Conservation (phyloP, 1,140 invertebrate species). For the Ostrea denselamellosa region DNA sequence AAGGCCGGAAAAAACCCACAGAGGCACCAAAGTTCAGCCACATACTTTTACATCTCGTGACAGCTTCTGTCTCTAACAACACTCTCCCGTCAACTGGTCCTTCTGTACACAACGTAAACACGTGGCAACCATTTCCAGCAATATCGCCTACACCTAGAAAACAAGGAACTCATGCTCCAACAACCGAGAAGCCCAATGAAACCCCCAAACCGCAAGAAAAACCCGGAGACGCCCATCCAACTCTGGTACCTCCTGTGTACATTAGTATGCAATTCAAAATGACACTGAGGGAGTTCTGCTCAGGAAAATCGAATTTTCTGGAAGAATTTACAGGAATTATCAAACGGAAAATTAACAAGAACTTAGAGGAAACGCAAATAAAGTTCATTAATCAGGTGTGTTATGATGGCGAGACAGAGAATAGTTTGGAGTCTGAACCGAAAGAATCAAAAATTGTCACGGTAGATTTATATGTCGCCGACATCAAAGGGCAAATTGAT, state of each 20-base stretch:
- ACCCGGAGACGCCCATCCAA: neutral
- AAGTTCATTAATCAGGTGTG: conserved; percentile 49
- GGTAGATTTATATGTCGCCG: conserved; percentile 67
- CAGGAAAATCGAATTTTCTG: conserved; percentile 57
- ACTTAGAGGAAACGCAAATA: conserved; percentile 57
- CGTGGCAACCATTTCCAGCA: neutral
- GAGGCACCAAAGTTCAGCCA: neutral
- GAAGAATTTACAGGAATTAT: conserved; percentile 64
- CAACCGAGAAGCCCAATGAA: neutral
- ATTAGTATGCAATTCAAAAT: conserved; percentile 65
- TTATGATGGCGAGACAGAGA: neutral
- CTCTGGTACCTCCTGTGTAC: conserved; percentile 51
- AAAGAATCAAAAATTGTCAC: conserved; percentile 53
- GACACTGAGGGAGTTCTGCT: conserved; percentile 71
- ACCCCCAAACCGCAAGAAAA: neutral
- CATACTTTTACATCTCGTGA: neutral
- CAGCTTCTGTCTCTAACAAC: neutral
- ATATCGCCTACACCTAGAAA: neutral
- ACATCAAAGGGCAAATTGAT: conserved; percentile 65
- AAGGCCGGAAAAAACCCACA: neutral
- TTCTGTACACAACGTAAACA: neutral
- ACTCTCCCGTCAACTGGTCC: neutral
- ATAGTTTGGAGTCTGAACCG: neutral
- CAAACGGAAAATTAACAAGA: conserved; percentile 33
- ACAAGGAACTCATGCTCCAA: conserved; percentile 18